Evolutionary conservation across 2,113 vertebrate species (phyloP), one percentile per base, ranked within the genome.

Genomic region (Rafetus swinhoei): DNA sequence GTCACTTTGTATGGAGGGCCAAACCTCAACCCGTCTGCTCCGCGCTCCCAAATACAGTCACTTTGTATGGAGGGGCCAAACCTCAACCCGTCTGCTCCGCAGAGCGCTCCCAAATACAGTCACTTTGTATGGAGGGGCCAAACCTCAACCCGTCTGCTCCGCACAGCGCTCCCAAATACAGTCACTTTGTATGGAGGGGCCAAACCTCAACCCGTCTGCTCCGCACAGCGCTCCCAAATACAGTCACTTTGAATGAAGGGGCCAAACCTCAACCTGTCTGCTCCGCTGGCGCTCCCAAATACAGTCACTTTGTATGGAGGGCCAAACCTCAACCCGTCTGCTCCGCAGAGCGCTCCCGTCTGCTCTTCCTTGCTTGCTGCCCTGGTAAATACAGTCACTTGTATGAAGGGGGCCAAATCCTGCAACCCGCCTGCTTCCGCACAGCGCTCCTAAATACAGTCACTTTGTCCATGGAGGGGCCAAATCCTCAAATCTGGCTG

Each of bases 301-400:
- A 84, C 93, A 95, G 93, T 54, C 57, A 93, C 88, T 84, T n/a
- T n/a, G 39, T 86, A 69, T 80, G 0, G 0, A 85, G 45, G 79
- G 90, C 0, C 6, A 92, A 89, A 94, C 22, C 79, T 96, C 93
- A 93, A 29, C 56, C 60, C 82, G 87, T 95, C 96, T n/a, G n/a
- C n/a, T n/a, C n/a, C n/a, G n/a, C n/a, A n/a, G n/a, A n/a, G n/a
- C n/a, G n/a, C n/a, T n/a, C n/a, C n/a, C n/a, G n/a, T n/a, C n/a
- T 94, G 91, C 97, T 96, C 96, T 86, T 94, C 59, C 93, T 96
- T 94, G 96, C 83, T 96, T 94, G 93, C 90, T 94, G 10, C 53
- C 90, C 81, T 90, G 93, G n/a, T n/a, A n/a, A n/a, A n/a, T n/a
- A n/a, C n/a, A n/a, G n/a, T n/a, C n/a, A n/a, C n/a, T n/a, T n/a